Evolutionary conservation across 2,797 vertebrate species (phyloP).

Genomic region (Enteromius argenteus): DNA sequence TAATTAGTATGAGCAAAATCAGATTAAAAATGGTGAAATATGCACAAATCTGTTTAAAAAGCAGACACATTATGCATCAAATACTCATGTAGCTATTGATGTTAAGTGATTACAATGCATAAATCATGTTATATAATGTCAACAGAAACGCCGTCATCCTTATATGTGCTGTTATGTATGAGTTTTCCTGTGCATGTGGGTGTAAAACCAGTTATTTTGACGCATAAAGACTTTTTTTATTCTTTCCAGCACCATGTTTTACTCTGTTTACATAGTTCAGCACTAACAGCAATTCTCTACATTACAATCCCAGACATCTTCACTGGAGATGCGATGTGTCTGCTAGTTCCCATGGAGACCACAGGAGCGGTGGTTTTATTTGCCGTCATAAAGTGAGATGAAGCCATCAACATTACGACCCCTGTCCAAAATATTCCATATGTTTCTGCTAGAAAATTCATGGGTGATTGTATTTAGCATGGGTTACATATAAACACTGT

Average conservation of each 20-base stretch:
- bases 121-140: not conserved
- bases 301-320: slow-evolving; percentile 15
- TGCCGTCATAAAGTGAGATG: slow-evolving; percentile 33
- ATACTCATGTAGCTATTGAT: not conserved
- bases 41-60: not conserved
- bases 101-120: not conserved
- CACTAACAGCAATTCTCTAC: slow-evolving; percentile 26
- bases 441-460: not conserved
- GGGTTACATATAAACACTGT: not conserved
- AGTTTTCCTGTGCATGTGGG: not conserved
- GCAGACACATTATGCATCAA: not conserved
- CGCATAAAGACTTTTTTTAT: slow-evolving; percentile 28
- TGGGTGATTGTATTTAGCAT: not conserved
- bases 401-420: slow-evolving; percentile 29
- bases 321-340: slow-evolving; percentile 26
- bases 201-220: slow-evolving; percentile 31
- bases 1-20: not conserved
- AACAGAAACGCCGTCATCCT: not conserved
- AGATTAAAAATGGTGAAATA: too few relatives aligned
- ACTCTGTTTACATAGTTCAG: slow-evolving; percentile 44
- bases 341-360: slow-evolving; percentile 48
- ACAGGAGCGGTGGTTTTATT: slow-evolving; percentile 20
- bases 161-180: not conserved
- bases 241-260: not conserved
- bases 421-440: not conserved